Conservation (phyloP, 2,797 vertebrate species). For the Otus scops region DNA sequence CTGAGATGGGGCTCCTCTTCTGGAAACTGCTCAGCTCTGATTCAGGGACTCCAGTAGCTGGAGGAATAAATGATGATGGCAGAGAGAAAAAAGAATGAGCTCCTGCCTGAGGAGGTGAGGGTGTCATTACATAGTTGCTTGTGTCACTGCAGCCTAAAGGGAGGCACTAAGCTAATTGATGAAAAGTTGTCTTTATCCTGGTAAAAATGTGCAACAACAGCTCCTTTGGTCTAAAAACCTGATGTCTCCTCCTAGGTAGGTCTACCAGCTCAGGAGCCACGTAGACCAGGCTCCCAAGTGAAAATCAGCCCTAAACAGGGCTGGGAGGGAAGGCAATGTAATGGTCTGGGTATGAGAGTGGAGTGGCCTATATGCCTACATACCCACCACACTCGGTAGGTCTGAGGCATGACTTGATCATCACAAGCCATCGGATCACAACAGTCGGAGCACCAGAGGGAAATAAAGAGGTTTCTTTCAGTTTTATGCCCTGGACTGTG, state of each 20-base stretch:
- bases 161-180: neutral
- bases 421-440: accelerated
- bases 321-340: neutral
- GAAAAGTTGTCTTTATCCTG: neutral
- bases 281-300: accelerated
- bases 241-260: accelerated
- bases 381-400: neutral
- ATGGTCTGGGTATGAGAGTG: accelerated
- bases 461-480: neutral
- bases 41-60: neutral
- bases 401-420: neutral
- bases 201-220: neutral
- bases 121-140: neutral
- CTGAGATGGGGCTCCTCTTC: neutral
- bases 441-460: neutral
- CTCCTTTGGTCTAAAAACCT: neutral
- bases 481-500: neutral
- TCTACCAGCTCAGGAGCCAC: neutral
- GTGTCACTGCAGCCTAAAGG: neutral
- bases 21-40: neutral
- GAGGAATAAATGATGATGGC: accelerated
- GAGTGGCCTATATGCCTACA: accelerated
- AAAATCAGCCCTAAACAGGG: neutral
- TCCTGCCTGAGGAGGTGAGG: neutral
- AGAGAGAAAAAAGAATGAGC: neutral